These are phyloP conservation scores for Diachasma alloeum DNA, from an alignment of 1,140 invertebrate genomes.

Conservation along the genomic window DNA sequence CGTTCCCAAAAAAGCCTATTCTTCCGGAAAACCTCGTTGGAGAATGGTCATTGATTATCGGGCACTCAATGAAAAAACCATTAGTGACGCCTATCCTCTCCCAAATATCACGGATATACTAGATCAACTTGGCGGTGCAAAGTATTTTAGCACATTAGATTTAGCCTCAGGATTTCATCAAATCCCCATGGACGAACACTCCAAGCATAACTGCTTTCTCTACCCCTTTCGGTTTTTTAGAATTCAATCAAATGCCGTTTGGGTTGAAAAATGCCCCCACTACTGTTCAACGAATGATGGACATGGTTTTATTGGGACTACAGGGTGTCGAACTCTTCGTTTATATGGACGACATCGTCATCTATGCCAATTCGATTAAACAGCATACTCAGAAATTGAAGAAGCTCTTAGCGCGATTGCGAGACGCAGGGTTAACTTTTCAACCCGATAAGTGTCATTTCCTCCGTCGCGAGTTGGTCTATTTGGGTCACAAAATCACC, in stretches of 20 bases:
- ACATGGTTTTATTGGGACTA: not conserved
- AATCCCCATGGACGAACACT: conserved; percentile 33
- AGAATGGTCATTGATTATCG: no score
- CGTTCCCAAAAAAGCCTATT: no score
- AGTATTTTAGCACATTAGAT: conserved; percentile 64
- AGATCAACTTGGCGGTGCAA: conserved; percentile 47
- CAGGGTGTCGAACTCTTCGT: not conserved
- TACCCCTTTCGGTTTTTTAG: conserved; percentile 41
- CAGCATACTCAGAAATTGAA: no score
- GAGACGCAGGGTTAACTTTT: not conserved
- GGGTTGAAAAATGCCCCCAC: not conserved
- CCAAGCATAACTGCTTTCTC: conserved; percentile 55
- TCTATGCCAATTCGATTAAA: no score
- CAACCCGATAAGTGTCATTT: conserved; percentile 25
- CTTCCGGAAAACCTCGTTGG: no score
- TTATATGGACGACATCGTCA: no score
- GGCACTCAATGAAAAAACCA: no score
- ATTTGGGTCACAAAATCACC: not conserved
- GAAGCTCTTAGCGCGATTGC: not conserved
- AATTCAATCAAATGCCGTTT: conserved; percentile 44
- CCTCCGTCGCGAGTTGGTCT: not conserved
- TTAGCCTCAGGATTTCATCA: conserved; percentile 54
- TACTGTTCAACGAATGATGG: not conserved
- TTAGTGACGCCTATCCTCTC: conserved; percentile 48
- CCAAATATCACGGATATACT: conserved; percentile 61